phyloP scores from a whole-genome alignment of 2,888 invertebrate species.

The Epinotia demarniana region DNA sequence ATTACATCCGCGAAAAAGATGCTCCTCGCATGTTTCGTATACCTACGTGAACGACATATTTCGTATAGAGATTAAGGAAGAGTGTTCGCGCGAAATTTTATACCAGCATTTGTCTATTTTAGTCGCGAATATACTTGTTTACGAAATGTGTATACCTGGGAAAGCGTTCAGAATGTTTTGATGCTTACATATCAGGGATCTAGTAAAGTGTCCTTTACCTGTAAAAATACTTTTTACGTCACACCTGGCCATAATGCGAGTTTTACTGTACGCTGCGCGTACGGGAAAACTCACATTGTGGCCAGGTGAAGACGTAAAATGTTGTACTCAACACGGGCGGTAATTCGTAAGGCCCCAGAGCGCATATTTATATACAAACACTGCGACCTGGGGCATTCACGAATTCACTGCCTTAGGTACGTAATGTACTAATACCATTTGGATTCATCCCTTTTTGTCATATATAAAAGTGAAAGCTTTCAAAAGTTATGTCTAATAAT shows the following conservation, averaged over 20 bases:
- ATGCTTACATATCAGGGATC: neutral
- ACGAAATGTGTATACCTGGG: neutral
- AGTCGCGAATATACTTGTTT: neutral
- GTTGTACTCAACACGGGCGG: too few species aligned
- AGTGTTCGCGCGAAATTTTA: constrained; percentile 19
- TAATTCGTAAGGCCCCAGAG: too few species aligned
- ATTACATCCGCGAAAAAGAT: constrained; percentile 50
- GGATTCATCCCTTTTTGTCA: too few species aligned
- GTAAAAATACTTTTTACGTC: too few species aligned
- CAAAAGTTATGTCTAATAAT: neutral
- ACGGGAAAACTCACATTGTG: too few species aligned
- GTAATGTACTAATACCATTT: too few species aligned
- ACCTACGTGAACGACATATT: constrained; percentile 38
- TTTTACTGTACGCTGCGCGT: too few species aligned
- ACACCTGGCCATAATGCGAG: too few species aligned
- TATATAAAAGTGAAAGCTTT: neutral
- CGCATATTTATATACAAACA: too few species aligned
- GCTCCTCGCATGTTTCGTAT: constrained; percentile 18
- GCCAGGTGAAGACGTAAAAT: too few species aligned
- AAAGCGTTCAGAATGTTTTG: neutral
- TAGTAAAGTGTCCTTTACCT: neutral
- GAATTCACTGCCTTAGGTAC: too few species aligned
- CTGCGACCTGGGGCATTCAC: too few species aligned
- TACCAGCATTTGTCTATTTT: constrained; percentile 25
- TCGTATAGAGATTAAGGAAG: constrained; percentile 23